Percentiles rank a stretch among this genome's conserved stretches.
Evolutionary conservation across 2,888 invertebrate species (phyloP).

Genomic region (Lymantria dispar): DNA sequence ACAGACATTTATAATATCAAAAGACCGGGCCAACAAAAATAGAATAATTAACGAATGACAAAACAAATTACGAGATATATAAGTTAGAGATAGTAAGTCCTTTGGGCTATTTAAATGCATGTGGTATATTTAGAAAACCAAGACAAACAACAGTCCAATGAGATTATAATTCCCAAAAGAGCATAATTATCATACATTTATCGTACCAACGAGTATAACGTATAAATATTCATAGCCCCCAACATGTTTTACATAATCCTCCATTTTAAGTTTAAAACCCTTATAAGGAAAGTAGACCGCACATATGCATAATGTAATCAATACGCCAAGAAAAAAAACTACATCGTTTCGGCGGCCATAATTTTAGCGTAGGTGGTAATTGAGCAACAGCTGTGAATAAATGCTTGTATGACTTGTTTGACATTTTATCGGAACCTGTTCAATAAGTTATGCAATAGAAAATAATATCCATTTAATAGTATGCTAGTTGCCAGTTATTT

Average conservation of each 20-base stretch:
- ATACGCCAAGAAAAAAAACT: slow-evolving; percentile 40
- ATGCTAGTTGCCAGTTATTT: slow-evolving; percentile 51
- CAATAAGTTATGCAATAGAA: slow-evolving; percentile 72
- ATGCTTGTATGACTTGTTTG: slow-evolving; percentile 56
- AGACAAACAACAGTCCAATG: no score
- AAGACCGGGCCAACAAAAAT: no score
- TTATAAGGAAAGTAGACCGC: slow-evolving; percentile 46
- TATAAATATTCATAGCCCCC: no score
- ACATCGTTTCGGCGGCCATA: slow-evolving; percentile 35
- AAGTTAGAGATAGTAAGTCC: no score
- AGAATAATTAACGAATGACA: no score
- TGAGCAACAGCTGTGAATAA: slow-evolving; percentile 61
- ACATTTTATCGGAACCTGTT: slow-evolving; percentile 70
- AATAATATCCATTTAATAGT: slow-evolving; percentile 60
- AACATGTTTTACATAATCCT: slow-evolving; percentile 44
- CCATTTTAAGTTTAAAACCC: slow-evolving; percentile 41
- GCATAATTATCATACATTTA: no score
- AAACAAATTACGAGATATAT: no score
- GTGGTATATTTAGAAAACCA: no score
- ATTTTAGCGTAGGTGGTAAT: slow-evolving; percentile 52
- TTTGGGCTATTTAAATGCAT: no score
- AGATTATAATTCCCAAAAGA: no score
- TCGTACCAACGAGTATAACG: no score
- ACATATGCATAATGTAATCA: slow-evolving; percentile 42
- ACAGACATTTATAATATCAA: no score